A percentile compares a stretch with the other conserved stretches of the same genome.
Evolutionary conservation across 2,113 vertebrate genomes (phyloP).

Genomic region (Xyrauchen texanus): DNA sequence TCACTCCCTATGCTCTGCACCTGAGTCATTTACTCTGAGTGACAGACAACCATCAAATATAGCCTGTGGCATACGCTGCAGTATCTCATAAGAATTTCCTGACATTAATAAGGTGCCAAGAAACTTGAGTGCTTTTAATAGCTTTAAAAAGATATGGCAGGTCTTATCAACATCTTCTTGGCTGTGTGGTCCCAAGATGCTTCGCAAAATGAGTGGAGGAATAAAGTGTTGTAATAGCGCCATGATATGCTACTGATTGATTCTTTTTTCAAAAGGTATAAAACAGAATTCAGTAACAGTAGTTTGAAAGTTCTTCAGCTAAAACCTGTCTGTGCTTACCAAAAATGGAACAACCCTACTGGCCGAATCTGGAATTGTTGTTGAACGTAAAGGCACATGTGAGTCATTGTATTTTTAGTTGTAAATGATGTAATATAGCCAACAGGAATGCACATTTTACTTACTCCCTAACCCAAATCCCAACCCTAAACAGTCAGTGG

Average conservation of each 20-base stretch:
- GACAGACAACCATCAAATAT: constrained; percentile 46
- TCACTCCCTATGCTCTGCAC: constrained; percentile 26
- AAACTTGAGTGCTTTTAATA: constrained; percentile 36
- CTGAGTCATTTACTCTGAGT: constrained; percentile 39
- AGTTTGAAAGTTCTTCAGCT: no score
- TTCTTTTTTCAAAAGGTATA: no score
- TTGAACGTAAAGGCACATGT: no score
- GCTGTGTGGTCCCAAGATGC: neutral
- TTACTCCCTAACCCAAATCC: no score
- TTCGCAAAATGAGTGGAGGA: constrained; percentile 46
- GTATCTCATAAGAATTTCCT: constrained; percentile 34
- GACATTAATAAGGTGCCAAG: constrained; percentile 57
- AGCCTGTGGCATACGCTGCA: constrained; percentile 23
- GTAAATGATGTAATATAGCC: no score
- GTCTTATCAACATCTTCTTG: constrained; percentile 15
- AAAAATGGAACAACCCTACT: no score
- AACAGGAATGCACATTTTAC: no score
- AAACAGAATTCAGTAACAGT: no score
- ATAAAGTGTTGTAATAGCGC: constrained; percentile 42
- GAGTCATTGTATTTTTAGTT: no score
- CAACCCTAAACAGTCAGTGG: no score
- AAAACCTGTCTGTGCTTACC: no score
- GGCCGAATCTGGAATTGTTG: no score
- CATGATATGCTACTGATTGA: neutral
- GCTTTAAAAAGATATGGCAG: constrained; percentile 39